phyloP scores from a whole-genome alignment of 2,888 invertebrate species.

The Microdon myrmicae region DNA sequence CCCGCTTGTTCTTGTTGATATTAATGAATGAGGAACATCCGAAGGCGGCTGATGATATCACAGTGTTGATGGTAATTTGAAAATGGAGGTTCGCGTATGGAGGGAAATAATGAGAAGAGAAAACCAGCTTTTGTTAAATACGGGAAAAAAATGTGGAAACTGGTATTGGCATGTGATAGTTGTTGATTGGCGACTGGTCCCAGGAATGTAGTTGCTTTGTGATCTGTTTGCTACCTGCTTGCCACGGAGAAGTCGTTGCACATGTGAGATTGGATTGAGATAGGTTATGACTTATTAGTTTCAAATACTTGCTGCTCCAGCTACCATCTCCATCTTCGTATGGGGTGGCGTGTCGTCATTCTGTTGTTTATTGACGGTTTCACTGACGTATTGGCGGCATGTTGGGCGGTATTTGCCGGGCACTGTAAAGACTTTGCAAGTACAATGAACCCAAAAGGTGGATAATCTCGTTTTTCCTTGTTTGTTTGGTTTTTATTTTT shows the following conservation, averaged over 20 bases:
- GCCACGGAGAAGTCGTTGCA: slow-evolving; percentile 26
- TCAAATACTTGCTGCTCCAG: slow-evolving; percentile 43
- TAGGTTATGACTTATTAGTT: slow-evolving; percentile 53
- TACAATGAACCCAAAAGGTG: slow-evolving; percentile 33
- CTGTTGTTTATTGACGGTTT: no score
- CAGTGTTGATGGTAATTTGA: slow-evolving; percentile 30
- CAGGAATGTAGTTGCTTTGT: slow-evolving; percentile 41
- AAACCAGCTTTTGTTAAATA: slow-evolving; percentile 52
- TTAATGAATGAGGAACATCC: slow-evolving; percentile 24
- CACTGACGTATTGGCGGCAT: slow-evolving; percentile 39
- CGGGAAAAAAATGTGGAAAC: slow-evolving; percentile 50
- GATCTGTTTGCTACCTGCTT: slow-evolving; percentile 19
- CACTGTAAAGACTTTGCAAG: slow-evolving; percentile 8
- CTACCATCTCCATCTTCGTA: slow-evolving; percentile 43
- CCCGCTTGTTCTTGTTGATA: slow-evolving; percentile 12
- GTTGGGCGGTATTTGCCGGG: slow-evolving; percentile 3
- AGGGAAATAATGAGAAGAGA: slow-evolving; percentile 46
- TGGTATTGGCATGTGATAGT: slow-evolving; percentile 48
- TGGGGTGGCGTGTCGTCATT: no score
- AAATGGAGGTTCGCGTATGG: slow-evolving; percentile 23
- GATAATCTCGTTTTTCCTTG: no score
- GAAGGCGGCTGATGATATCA: slow-evolving; percentile 11
- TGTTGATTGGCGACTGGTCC: slow-evolving; percentile 41
- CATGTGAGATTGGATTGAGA: slow-evolving; percentile 51
- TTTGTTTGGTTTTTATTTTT: slow-evolving; percentile 40